Evolutionary conservation across 2,797 vertebrate species (phyloP).

Genomic region (Megaceryle alcyon): DNA sequence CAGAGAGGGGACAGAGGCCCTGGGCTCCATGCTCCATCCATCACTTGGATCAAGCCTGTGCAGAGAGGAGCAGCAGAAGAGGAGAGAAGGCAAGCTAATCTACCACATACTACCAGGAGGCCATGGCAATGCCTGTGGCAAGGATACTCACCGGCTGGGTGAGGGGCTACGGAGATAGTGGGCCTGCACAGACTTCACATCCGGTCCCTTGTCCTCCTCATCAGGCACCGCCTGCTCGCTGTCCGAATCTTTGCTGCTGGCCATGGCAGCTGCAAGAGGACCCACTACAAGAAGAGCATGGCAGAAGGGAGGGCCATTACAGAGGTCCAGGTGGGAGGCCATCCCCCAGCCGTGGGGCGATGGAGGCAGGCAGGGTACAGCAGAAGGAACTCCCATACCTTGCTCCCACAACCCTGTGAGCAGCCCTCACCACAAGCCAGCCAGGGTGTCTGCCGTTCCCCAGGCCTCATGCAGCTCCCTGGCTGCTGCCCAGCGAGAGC

Average conservation of each 20-base stretch:
- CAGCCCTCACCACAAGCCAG: not conserved
- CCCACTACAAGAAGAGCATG: not conserved
- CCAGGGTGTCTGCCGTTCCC: not conserved
- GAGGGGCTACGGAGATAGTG: constrained; percentile 92
- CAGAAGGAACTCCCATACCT: not conserved
- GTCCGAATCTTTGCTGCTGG: constrained; percentile 63
- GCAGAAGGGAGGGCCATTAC: not conserved
- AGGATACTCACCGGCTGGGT: constrained; percentile 83
- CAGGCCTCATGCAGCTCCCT: not conserved
- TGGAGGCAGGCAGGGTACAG: rapidly evolving
- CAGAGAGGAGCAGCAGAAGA: rapidly evolving
- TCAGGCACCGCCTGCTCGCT: constrained; percentile 78
- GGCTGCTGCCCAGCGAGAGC: not conserved
- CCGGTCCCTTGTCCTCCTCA: constrained; percentile 68
- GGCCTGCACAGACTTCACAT: constrained; percentile 84
- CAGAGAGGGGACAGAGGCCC: not conserved
- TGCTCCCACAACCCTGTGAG: not conserved
- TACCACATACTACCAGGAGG: not conserved
- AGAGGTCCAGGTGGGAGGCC: rapidly evolving
- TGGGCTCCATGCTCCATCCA: not conserved
- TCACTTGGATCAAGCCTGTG: not conserved
- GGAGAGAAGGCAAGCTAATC: not conserved
- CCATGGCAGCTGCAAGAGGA: constrained; percentile 66
- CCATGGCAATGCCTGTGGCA: not conserved
- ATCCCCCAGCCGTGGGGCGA: rapidly evolving